Conservation (phyloP, 30 jellyfish, hydroid and myxozoan genomes). For the Hydractinia symbiolongicarpus region DNA sequence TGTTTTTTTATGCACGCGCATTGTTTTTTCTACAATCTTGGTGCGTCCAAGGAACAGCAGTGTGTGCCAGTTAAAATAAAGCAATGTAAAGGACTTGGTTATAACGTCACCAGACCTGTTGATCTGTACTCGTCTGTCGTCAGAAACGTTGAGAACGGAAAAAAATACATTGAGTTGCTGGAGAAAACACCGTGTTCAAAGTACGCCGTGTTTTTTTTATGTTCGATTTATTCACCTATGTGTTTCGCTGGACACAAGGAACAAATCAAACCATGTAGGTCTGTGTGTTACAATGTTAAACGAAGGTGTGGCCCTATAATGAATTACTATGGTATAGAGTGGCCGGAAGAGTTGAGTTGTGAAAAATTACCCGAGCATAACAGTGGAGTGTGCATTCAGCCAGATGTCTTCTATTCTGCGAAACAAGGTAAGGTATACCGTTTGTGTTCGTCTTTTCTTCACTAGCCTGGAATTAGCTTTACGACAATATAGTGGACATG, state of each 20-base stretch:
- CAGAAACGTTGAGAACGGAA: constrained; percentile 18
- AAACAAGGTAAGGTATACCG: constrained; percentile 38
- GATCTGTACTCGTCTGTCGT: constrained; percentile 35
- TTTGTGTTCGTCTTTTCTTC: too few relatives aligned
- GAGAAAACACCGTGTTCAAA: constrained; percentile 49
- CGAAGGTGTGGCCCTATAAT: constrained; percentile 38
- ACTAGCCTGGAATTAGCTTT: too few relatives aligned
- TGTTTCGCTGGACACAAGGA: constrained; percentile 63
- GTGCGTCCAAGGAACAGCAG: neutral
- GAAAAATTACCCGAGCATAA: constrained; percentile 61
- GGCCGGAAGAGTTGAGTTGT: constrained; percentile 72
- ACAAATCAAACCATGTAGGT: constrained; percentile 58
- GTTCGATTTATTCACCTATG: constrained; percentile 70
- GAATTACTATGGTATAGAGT: constrained; percentile 35
- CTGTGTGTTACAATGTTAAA: constrained; percentile 54
- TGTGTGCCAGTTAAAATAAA: constrained; percentile 48
- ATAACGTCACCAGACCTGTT: constrained; percentile 56
- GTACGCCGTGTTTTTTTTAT: constrained; percentile 50
- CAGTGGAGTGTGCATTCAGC: constrained; percentile 77
- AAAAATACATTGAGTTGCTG: constrained; percentile 35
- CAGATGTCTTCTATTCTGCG: constrained; percentile 37
- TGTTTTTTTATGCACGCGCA: too few relatives aligned
- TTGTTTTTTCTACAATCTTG: neutral
- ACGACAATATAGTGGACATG: too few relatives aligned
- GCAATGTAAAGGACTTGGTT: constrained; percentile 64